A percentile compares a stretch with the other conserved stretches of the same genome.
phyloP scores from a whole-genome alignment of 2,113 vertebrate species.

The Eolophus roseicapilla region DNA sequence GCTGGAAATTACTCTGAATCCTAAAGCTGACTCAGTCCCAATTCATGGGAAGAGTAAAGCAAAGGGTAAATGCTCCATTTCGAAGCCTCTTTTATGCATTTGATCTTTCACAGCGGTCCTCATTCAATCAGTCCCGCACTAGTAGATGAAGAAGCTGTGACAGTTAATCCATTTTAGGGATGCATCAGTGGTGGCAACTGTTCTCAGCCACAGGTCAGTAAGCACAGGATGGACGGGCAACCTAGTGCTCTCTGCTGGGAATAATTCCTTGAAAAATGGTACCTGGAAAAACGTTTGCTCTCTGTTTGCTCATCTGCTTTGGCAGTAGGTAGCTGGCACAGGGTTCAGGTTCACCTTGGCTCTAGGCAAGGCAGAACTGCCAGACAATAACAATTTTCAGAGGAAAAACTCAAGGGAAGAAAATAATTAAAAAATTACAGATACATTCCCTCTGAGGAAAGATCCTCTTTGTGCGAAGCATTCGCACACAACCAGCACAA shows the following conservation, averaged over 20 bases:
- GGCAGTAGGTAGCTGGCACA: background rate
- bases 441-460: background rate
- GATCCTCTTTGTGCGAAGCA: background rate
- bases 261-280: background rate
- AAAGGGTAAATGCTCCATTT: background rate
- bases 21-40: background rate
- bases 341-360: background rate
- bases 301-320: background rate
- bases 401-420: background rate
- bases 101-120: background rate
- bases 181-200: background rate
- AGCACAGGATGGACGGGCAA: background rate
- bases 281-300: background rate
- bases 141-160: background rate
- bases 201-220: slow-evolving; percentile 10
- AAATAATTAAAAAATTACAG: background rate
- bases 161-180: slow-evolving; percentile 16
- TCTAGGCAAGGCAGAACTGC: slow-evolving; percentile 3
- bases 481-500: background rate
- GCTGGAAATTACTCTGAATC: background rate
- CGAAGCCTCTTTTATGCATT: background rate
- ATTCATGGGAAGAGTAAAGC: background rate
- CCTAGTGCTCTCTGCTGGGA: background rate
- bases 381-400: background rate
- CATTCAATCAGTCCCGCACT: background rate